These are phyloP conservation scores for Percopsis omiscomaycus DNA, from an alignment of 2,797 vertebrate genomes.

Conservation along the genomic window DNA sequence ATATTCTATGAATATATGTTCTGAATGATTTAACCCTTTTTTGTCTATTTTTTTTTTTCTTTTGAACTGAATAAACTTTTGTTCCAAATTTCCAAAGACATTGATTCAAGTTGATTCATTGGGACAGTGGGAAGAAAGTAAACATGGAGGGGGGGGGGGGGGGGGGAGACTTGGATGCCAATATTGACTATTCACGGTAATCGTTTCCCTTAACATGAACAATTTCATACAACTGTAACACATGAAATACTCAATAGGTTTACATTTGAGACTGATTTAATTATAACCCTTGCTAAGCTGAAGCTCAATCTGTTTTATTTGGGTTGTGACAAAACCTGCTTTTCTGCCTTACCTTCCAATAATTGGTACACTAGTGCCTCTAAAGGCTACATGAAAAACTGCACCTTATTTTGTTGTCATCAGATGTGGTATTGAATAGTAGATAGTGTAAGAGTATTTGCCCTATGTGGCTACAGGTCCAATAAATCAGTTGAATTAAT, in stretches of 20 bases:
- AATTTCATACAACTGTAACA: no score
- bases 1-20: slow-evolving; percentile 89
- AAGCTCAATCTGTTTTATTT: slow-evolving; percentile 17
- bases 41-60: slow-evolving; percentile 90
- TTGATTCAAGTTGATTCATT: slow-evolving; percentile 12
- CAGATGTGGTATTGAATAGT: not conserved
- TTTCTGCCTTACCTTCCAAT: slow-evolving; percentile 12
- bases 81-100: slow-evolving; percentile 53
- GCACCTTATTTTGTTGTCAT: slow-evolving; percentile 3
- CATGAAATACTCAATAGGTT: not conserved
- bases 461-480: not conserved
- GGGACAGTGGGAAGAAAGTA: not conserved
- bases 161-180: no score
- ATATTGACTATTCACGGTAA: not conserved
- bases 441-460: not conserved
- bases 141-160: not conserved
- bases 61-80: slow-evolving; percentile 89
- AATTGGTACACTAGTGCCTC: slow-evolving; percentile 55
- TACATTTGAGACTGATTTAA: slow-evolving; percentile 14
- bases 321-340: slow-evolving; percentile 16
- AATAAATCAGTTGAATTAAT: not conserved
- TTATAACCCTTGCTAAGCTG: not conserved
- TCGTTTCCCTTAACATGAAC: not conserved
- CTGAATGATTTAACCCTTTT: slow-evolving; percentile 84
- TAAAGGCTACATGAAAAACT: slow-evolving; percentile 25